Base-by-base conservation (phyloP, 2,888 invertebrate species). In the Spatulosminthurus flaviceps region DNA sequence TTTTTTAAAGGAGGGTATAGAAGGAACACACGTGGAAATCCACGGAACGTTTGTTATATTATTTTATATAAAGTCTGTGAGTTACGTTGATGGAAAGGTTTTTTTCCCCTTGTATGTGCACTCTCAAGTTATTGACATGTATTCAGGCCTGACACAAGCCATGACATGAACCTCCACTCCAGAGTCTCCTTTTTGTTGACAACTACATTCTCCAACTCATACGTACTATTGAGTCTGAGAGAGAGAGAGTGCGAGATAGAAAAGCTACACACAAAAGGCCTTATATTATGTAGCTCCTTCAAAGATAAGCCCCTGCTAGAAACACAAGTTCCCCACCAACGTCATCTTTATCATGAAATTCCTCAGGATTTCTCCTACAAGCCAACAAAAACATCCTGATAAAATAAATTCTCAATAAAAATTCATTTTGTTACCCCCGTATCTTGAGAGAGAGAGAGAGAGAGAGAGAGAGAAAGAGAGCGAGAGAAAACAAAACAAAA, bases 171-270 rank as follows among this genome's bases (percentile, higher is more conserved):
- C 64, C 26, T 64, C 64, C 24, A 64, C 64, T 64, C 22, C n/a
- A n/a, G 64, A 26, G n/a, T 26, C n/a, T n/a, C 24, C 28, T 67
- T 26, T 19, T n/a, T 22, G 67, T 67, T 67, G 67, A 67, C 67
- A 67, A 26, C 11, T 19, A 24, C 67, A 28, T 67, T 67, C 67
- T 67, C 67, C 67, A 67, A 24, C 67, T 28, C 67, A 24, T 26
- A 67, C 26, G 67, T 28, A 67, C 24, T 67, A 67, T 67, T 67
- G 67, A 67, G 67, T 67, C n/a, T n/a, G n/a, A n/a, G n/a, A n/a
- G n/a, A n/a, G n/a, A n/a, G n/a, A n/a, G n/a, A n/a, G n/a, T n/a
- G n/a, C n/a, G n/a, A n/a, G n/a, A n/a, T n/a, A n/a, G 67, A 29
- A 1, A 67, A 9, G 19, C 26, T 26, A 51, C 51, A 51, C n/a